phyloP scores from a whole-genome alignment of 2,797 vertebrate species.

The Cryptoblepharus egeriae region DNA sequence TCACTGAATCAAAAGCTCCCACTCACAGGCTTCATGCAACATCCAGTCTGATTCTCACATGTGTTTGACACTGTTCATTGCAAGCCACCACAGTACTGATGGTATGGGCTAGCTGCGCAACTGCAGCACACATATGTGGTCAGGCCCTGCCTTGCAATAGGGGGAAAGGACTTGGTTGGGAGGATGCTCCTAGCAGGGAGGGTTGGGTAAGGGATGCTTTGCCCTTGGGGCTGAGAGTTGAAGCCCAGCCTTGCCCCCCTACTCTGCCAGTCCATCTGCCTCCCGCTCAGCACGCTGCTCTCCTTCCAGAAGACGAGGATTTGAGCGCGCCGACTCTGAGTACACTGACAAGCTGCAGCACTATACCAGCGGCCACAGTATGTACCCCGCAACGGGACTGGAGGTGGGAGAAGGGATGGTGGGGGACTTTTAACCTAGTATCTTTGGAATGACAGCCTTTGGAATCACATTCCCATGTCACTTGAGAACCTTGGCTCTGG shows the following conservation, averaged over 20 bases:
- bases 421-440: too few species aligned
- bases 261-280: constrained; percentile 10
- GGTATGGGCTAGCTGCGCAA: too few species aligned
- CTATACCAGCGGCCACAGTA: constrained; percentile 98
- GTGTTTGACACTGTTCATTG: too few species aligned
- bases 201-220: too few species aligned
- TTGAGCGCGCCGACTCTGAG: constrained; percentile 91
- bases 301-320: constrained; percentile 89
- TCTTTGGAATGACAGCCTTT: background rate
- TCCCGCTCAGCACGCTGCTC: constrained; percentile 70
- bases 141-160: too few species aligned
- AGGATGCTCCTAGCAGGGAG: background rate
- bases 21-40: too few species aligned
- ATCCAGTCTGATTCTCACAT: too few species aligned
- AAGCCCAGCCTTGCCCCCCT: constrained; percentile 43
- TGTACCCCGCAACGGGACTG: constrained; percentile 71
- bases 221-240: constrained; percentile 20
- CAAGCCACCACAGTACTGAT: too few species aligned
- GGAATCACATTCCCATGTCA: too few species aligned
- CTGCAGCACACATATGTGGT: too few species aligned
- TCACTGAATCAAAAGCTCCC: too few species aligned
- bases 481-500: background rate
- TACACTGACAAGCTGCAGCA: constrained; percentile 98
- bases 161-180: too few species aligned
- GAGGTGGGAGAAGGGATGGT: background rate